Conservation (phyloP, 2,113 vertebrate species). For the Hassar affinis region DNA sequence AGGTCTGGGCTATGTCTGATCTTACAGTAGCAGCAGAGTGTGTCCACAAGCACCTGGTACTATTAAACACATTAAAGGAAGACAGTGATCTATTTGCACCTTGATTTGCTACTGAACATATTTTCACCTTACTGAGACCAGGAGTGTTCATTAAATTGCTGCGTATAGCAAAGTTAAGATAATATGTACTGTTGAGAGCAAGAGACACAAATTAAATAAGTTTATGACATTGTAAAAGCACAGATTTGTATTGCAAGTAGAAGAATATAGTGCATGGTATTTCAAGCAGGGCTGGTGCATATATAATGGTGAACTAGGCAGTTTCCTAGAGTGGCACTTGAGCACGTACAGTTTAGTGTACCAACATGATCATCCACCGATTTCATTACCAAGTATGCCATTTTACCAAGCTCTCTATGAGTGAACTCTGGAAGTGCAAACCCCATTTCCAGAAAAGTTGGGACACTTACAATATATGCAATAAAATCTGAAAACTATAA, state of each 20-base stretch:
- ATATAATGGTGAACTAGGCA: conserved; percentile 52
- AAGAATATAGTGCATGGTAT: conserved; percentile 42
- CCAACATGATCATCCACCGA: background rate
- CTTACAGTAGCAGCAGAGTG: conserved; percentile 27
- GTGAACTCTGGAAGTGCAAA: background rate
- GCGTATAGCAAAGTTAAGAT: conserved; percentile 11
- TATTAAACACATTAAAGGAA: conserved; percentile 24
- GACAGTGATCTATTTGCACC: conserved; percentile 29
- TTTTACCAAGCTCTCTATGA: background rate
- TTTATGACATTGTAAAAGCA: conserved; percentile 4
- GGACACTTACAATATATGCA: too few species aligned
- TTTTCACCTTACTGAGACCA: conserved; percentile 7
- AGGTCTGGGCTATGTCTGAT: conserved; percentile 8
- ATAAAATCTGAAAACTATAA: too few species aligned
- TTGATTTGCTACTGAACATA: conserved; percentile 15
- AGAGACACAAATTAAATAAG: conserved; percentile 5
- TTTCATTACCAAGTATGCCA: background rate
- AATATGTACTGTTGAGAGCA: background rate
- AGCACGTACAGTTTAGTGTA: background rate
- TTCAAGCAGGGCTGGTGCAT: conserved; percentile 64
- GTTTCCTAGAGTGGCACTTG: conserved; percentile 10
- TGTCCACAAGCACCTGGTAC: conserved; percentile 27
- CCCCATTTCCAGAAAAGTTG: too few species aligned
- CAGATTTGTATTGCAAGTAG: conserved; percentile 54
- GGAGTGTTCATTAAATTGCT: conserved; percentile 10